Evolutionary conservation across 2,113 vertebrate genomes (phyloP), one percentile per base, ranked within the genome.

Genomic region (Macquaria ambigua): DNA sequence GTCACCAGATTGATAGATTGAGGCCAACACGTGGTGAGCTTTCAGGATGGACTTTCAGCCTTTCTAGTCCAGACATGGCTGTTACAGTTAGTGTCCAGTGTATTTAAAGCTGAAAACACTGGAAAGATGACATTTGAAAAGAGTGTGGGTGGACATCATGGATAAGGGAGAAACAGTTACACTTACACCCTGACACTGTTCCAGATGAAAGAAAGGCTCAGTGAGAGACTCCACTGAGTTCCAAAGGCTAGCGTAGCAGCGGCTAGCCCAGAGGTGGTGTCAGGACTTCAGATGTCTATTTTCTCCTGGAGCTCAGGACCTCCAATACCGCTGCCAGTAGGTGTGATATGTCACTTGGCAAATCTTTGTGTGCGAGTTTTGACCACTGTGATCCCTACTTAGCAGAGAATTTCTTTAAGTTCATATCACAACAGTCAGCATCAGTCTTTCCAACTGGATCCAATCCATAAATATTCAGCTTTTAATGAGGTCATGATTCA

Each of bases 391-490:
- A 77, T 48, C 61, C 21, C 18, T 43, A 23, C 41, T 77, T 21
- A 14, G 31, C 23, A 34, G 56, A 73, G 15, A 41, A 56, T 21
- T 18, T 64, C 37, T 63, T n/a, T 6, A 6, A 10, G 50, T 41
- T 23, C 3, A 28, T 28, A 10, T 37, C 9, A 58, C 39, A 39
- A 4, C 4, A 53, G n/a, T 28, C 46, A 55, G 28, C 23, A 39
- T 39, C 56, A 56, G 74, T 46, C 37, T 67, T 77, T 63, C 23
- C 34, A 48, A 69, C 15, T 12, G 21, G 16, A 5, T 74, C 3
- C 71, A 63, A 25, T 55, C 31, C 14, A n/a, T 34, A 61, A 61
- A 84, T 59, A 69, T 56, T 41, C 14, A 63, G 18, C 18, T 14
- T 9, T 53, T 55, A 14, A 58, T 7, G 14, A 53, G 41, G 25